Evolutionary conservation across 2,888 invertebrate species (phyloP).

Genomic region (Drosophila formosana): DNA sequence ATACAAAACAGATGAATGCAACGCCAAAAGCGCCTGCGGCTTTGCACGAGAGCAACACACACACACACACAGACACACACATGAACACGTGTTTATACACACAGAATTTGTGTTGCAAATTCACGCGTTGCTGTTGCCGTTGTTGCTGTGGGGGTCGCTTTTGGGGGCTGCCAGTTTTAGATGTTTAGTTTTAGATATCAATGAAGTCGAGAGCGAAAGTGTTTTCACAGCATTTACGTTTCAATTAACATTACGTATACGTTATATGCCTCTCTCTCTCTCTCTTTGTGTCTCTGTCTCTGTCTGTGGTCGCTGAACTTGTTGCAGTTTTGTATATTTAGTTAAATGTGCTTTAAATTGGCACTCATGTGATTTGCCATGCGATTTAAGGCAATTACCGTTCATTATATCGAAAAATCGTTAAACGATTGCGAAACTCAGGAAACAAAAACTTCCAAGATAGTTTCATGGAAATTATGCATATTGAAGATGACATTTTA

Average conservation of each 20-base stretch:
- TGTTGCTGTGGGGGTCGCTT: slow-evolving; percentile 39
- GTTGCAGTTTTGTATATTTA: slow-evolving; percentile 44
- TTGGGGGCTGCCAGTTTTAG: slow-evolving; percentile 72
- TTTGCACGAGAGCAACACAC: slow-evolving; percentile 19
- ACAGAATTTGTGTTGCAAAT: slow-evolving; percentile 58
- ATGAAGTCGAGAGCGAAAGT: slow-evolving; percentile 77
- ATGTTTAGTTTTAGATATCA: slow-evolving; percentile 78
- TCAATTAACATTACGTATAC: slow-evolving; percentile 74
- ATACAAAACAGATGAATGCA: slow-evolving; percentile 71
- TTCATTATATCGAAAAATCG: slow-evolving; percentile 12
- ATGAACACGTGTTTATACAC: slow-evolving; percentile 36
- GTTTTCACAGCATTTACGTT: slow-evolving; percentile 67
- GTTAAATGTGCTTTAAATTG: slow-evolving; percentile 55
- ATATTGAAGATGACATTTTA: not conserved
- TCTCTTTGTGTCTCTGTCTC: slow-evolving; percentile 17
- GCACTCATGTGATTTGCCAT: slow-evolving; percentile 23
- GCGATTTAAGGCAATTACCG: slow-evolving; percentile 35
- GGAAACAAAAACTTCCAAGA: slow-evolving; percentile 28
- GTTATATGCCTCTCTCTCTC: slow-evolving; percentile 24
- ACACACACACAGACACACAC: not conserved
- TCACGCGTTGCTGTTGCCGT: slow-evolving; percentile 44
- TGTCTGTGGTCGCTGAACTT: slow-evolving; percentile 67
- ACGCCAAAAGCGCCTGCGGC: slow-evolving; percentile 64
- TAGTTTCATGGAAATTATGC: not conserved
- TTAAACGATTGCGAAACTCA: slow-evolving; percentile 1